Conservation (phyloP, 2,888 invertebrate species). For the Pilophorus perplexus region DNA sequence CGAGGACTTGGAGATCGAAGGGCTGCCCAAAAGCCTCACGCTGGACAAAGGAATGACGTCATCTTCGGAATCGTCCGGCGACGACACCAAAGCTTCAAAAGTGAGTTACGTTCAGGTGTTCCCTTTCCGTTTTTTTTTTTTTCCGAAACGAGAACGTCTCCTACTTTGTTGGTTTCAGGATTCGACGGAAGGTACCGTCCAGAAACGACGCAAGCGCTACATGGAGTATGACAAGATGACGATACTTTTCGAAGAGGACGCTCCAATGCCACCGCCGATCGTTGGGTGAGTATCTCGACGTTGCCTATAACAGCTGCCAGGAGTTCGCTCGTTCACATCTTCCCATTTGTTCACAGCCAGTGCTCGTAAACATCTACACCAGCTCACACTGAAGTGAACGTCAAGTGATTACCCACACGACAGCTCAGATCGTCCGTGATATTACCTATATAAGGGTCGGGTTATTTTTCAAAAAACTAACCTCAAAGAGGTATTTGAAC, state of each 20-base stretch:
- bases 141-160: too few species aligned
- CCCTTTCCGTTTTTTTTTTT: neutral
- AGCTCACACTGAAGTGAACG: too few species aligned
- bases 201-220: conserved; percentile 51
- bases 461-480: too few species aligned
- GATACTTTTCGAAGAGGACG: conserved; percentile 70
- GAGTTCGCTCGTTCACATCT: too few species aligned
- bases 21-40: conserved; percentile 59
- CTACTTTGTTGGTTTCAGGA: neutral
- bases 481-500: too few species aligned
- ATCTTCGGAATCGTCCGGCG: conserved; percentile 55
- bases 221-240: conserved; percentile 58
- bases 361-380: too few species aligned
- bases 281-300: conserved; percentile 30
- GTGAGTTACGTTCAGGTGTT: too few species aligned
- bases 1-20: conserved; percentile 65
- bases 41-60: conserved; percentile 58
- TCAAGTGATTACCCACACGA: too few species aligned
- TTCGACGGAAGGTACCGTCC: neutral
- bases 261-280: conserved; percentile 61
- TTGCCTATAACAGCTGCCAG: too few species aligned
- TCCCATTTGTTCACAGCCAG: too few species aligned
- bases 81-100: conserved; percentile 44
- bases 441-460: too few species aligned
- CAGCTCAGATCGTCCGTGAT: too few species aligned